Percentiles rank a stretch among this genome's conserved stretches.
Evolutionary conservation across 2,888 invertebrate genomes (phyloP).

Genomic region (Eilema depressum): DNA sequence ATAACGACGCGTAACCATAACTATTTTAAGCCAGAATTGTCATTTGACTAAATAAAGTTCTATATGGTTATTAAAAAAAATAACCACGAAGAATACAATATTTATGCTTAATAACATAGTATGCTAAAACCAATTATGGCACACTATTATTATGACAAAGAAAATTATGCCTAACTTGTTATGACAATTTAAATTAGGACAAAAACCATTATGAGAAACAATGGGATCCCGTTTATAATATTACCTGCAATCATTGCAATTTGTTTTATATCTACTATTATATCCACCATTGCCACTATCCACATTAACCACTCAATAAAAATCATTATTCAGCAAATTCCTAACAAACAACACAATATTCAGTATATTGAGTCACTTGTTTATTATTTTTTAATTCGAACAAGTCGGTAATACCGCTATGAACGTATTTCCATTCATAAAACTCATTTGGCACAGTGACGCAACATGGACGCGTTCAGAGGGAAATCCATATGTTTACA

Average conservation of each 20-base stretch:
- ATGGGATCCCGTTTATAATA: no score
- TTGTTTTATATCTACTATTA: background rate
- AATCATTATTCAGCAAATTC: slow-evolving; percentile 4
- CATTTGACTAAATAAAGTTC: no score
- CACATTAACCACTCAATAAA: background rate
- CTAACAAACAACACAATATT: slow-evolving; percentile 11
- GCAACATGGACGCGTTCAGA: background rate
- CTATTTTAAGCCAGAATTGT: no score
- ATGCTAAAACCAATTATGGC: no score
- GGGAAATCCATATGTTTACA: slow-evolving; percentile 13
- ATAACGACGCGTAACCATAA: no score
- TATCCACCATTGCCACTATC: background rate
- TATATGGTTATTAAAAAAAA: no score
- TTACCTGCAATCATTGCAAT: background rate
- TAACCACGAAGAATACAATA: no score
- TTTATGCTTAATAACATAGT: no score
- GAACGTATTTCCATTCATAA: slow-evolving; percentile 17
- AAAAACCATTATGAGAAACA: no score
- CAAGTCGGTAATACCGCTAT: background rate
- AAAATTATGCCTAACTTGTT: no score
- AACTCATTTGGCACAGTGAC: slow-evolving; percentile 9
- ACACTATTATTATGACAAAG: no score
- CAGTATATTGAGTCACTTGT: slow-evolving; percentile 17
- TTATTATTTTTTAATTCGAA: slow-evolving; percentile 16
- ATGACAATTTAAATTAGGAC: no score